Evolutionary conservation across 2,888 invertebrate genomes (phyloP), one percentile per base, ranked within the genome.

Genomic region (Orgyia antiqua): DNA sequence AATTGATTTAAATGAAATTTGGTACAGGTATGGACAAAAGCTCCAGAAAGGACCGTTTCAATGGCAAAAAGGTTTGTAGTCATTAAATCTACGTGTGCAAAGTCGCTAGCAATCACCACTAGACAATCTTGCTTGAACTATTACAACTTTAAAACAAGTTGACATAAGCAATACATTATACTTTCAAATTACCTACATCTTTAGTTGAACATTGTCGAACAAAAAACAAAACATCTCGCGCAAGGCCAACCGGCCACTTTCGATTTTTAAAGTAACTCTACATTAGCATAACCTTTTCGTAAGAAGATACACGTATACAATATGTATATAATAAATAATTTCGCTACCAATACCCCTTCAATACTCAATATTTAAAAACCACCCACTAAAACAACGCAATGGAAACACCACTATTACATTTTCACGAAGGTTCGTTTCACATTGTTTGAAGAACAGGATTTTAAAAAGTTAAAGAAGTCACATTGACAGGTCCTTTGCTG

Each of bases 381-480:
- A 13, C 4, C 8, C n/a, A 10, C 2, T n/a, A 11, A 29, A 37
- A 36, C 29, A 21, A 6, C 13, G 40, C 32, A 36, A 33, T 43
- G 52, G 11, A 41, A 26, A 5, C 2, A n/a, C 1, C 9, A 8
- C 1, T 13, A 20, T 25, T 2, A 10, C 8, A n/a, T 24, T 26
- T 34, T 39, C 11, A 17, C 35, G 3, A 10, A 5, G 19, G 39
- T 27, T 35, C 29, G 26, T 27, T 39, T 30, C 51, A 29, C 27
- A 26, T 36, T 39, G 43, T 18, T 40, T 32, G 29, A 30, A 36
- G 43, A 68, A 68, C 74, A 68, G 72, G 68, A 58, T 55, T 51
- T 52, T 60, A 4, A 76, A 76, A 30, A 71, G 78, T 78, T 77
- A 71, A 65, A 67, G 43, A 60, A 74, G 79, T 79, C 77, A 79